Evolutionary conservation across 2,797 vertebrate species (phyloP), one percentile per base, ranked within the genome.

Genomic region (Leptatherina wallacei): DNA sequence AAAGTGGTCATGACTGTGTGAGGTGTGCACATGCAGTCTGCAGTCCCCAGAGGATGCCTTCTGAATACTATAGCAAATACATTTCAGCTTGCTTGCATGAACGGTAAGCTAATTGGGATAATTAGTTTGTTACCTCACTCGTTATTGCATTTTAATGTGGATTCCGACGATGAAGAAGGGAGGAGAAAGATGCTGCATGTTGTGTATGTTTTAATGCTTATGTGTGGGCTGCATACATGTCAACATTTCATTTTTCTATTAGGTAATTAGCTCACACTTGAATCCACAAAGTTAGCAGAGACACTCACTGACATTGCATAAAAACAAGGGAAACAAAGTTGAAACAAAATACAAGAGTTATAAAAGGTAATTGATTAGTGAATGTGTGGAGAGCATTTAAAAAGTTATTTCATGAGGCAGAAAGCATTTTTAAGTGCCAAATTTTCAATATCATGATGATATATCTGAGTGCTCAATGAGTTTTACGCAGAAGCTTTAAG

Each of bases 81-180:
- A 70, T 71, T 52, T 3, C 63, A 72, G 89, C 74, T 77, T 13
- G 72, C 84, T 82, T 49, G 88, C 86, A 83, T 90, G 89, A 89
- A 61, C 82, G 68, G 65, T 61, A 79, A 87, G 88, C 81, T 92
- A 92, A 92, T 91, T 91, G 90, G 80, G 83, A 92, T 91, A 90
- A 93, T 91, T 87, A 89, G 78, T 86, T 86, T 81, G 86, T 88
- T 88, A 90, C 84, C 81, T 86, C 42, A 63, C 82, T 89, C 73
- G 61, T 90, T 90, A 91, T 89, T 85, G 85, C 81, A 83, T 91
- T 90, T 90, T 89, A 89, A 89, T 87, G 80, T 81, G 83, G 79
- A 78, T 81, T 84, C 80, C 73, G 78, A 86, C 75, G 77, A 87
- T 83, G 63, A 66, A 52, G 67, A 75, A 36, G 66, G 71, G 68